Percentiles rank a stretch among this genome's conserved stretches.
These are phyloP conservation scores for Tinea semifulvella DNA, from an alignment of 2,888 invertebrate species.

Conservation along the genomic window DNA sequence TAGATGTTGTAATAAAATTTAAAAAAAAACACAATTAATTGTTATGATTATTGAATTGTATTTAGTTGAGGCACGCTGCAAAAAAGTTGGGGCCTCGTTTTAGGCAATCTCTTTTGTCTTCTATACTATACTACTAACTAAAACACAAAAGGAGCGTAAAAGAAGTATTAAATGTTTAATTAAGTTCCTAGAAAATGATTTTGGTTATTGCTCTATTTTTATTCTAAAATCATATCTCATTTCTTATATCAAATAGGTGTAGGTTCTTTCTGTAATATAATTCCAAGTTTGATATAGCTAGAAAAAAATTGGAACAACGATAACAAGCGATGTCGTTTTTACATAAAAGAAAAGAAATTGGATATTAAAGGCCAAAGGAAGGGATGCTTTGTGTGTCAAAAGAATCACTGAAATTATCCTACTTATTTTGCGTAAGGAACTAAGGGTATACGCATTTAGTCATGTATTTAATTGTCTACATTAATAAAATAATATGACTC, in stretches of 20 bases:
- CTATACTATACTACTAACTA: too few relatives aligned
- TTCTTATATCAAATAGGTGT: background rate
- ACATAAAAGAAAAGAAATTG: conserved; percentile 11
- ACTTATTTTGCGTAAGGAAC: background rate
- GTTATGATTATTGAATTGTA: too few relatives aligned
- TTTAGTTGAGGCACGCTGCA: too few relatives aligned
- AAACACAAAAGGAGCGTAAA: too few relatives aligned
- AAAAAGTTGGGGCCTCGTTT: too few relatives aligned
- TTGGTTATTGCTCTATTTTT: background rate
- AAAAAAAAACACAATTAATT: too few relatives aligned
- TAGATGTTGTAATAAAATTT: too few relatives aligned
- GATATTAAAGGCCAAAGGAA: conserved; percentile 10
- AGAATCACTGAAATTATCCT: conserved; percentile 1
- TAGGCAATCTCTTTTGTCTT: too few relatives aligned
- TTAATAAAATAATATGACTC: too few relatives aligned
- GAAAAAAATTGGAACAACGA: conserved; percentile 6
- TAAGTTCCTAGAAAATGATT: too few relatives aligned
- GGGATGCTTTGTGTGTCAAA: conserved; percentile 9
- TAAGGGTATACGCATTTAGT: background rate
- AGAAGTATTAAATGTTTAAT: too few relatives aligned
- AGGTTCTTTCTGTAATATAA: conserved; percentile 1
- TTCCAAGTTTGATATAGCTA: background rate
- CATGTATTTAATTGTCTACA: too few relatives aligned
- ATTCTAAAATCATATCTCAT: background rate
- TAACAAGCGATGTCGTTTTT: conserved; percentile 16